These are phyloP conservation scores for Periplaneta americana DNA, from an alignment of 1,140 invertebrate species.

Conservation along the genomic window DNA sequence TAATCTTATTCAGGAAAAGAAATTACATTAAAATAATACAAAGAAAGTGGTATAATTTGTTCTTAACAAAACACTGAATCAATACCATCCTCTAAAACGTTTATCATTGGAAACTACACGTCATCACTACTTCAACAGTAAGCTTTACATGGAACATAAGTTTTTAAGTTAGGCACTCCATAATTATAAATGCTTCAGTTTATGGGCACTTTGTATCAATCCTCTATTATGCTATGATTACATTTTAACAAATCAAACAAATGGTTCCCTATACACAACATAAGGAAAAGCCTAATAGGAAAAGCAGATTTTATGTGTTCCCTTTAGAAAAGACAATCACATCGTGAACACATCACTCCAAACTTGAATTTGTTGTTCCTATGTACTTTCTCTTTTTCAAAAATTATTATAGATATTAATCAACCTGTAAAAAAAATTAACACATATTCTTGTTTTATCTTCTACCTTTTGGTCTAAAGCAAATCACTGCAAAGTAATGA, in stretches of 20 bases:
- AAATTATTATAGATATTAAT: neutral
- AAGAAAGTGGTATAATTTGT: neutral
- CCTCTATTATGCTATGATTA: neutral
- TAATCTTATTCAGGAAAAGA: neutral
- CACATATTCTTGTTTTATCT: neutral
- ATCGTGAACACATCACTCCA: neutral
- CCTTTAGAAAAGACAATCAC: neutral
- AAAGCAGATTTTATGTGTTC: neutral
- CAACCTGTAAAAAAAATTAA: neutral
- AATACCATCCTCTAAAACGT: neutral
- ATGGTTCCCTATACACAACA: neutral
- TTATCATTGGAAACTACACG: neutral
- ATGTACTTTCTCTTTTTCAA: neutral
- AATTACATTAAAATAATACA: neutral
- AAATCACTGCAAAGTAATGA: neutral
- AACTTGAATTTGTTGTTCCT: neutral
- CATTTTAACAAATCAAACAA: neutral
- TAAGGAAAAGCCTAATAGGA: neutral
- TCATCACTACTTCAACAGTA: neutral
- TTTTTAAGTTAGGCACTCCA: neutral
- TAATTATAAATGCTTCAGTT: neutral
- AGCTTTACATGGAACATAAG: neutral
- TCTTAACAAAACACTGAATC: neutral
- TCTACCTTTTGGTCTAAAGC: neutral
- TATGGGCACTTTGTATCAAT: neutral